Conservation (phyloP, 92 coral and sea anemone species). For the Zoanthus solanderi region DNA sequence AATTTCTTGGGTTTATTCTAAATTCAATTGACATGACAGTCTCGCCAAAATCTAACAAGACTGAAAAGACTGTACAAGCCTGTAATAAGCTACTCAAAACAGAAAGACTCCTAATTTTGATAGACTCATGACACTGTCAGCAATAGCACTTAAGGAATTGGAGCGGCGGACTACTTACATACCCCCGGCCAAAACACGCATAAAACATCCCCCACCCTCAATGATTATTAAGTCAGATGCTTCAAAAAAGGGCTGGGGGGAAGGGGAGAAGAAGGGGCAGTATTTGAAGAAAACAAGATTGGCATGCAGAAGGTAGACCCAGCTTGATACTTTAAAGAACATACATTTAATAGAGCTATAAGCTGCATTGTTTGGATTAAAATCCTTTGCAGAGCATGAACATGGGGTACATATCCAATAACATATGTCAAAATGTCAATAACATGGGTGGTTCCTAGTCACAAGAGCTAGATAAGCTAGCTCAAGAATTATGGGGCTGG, state of each 20-base stretch:
- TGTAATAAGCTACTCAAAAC: conserved; percentile 32
- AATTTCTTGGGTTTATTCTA: conserved; percentile 58
- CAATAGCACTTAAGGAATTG: conserved; percentile 40
- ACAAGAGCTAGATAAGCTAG: conserved; percentile 11
- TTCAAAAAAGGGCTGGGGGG: conserved; percentile 61
- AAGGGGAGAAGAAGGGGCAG: conserved; percentile 18
- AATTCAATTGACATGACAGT: conserved; percentile 59
- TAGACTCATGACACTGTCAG: conserved; percentile 50
- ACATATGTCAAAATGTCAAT: conserved; percentile 25
- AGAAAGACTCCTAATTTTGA: conserved; percentile 21
- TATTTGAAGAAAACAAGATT: too few species aligned
- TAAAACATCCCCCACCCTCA: conserved; percentile 35
- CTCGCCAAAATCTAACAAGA: conserved; percentile 51
- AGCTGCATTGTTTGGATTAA: conserved; percentile 57
- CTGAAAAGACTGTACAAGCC: conserved; percentile 49
- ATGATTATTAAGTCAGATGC: conserved; percentile 65
- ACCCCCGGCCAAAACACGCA: conserved; percentile 37
- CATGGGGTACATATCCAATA: conserved; percentile 41
- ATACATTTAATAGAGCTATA: conserved; percentile 53
- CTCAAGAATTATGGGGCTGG: conserved; percentile 59
- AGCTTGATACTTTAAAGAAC: conserved; percentile 34
- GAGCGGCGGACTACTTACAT: conserved; percentile 59
- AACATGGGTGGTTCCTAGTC: conserved; percentile 52
- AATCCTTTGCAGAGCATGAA: conserved; percentile 59
- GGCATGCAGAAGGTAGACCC: conserved; percentile 51